Conservation (phyloP, 2,888 invertebrate genomes). For the Tachystola acroxantha region DNA sequence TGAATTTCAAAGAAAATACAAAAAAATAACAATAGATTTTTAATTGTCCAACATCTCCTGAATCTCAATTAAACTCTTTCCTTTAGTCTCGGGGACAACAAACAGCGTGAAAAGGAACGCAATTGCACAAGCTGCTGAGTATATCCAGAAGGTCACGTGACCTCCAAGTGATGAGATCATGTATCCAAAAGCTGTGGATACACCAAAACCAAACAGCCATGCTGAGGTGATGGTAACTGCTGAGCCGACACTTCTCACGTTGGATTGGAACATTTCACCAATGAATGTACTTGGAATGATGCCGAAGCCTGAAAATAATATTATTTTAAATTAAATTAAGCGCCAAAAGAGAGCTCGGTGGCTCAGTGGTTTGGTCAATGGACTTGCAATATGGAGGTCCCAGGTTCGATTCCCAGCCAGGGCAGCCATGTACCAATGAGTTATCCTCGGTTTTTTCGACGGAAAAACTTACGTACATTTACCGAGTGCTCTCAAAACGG, state of each 20-base stretch:
- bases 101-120: conserved; percentile 25
- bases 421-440: too few species aligned
- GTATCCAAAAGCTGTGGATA: conserved; percentile 24
- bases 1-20: too few species aligned
- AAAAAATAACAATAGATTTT: too few species aligned
- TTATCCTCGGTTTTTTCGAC: too few species aligned
- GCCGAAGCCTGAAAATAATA: conserved; percentile 27
- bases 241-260: conserved; percentile 31
- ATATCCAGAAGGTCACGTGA: conserved; percentile 27
- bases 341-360: too few species aligned
- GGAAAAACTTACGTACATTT: too few species aligned
- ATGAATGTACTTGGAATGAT: conserved; percentile 32
- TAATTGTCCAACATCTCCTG: conserved; percentile 27
- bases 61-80: conserved; percentile 31
- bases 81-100: conserved; percentile 38
- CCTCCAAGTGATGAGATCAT: conserved; percentile 22
- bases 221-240: conserved; percentile 20
- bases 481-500: too few species aligned
- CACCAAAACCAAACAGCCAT: conserved; percentile 28
- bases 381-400: too few species aligned
- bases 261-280: conserved; percentile 37
- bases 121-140: conserved; percentile 16
- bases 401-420: too few species aligned
- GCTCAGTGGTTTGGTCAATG: too few species aligned
- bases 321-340: too few species aligned